Conservation (phyloP, 2,113 vertebrate genomes). For the Microtus oregoni region DNA sequence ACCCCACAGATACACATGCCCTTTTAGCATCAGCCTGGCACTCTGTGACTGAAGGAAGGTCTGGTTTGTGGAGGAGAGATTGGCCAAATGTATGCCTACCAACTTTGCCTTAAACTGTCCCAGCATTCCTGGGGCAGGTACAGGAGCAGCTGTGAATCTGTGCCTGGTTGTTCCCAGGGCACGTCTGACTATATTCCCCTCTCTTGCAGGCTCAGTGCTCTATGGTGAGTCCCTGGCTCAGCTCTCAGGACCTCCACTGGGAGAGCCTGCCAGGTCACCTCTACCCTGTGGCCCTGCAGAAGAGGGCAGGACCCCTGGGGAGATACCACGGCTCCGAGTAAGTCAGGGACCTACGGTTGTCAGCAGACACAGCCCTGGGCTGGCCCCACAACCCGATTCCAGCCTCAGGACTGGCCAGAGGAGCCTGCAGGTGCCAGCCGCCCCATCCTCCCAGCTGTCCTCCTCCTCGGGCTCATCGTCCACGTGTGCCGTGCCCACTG, state of each 20-base stretch:
- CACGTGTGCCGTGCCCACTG: slow-evolving; percentile 84
- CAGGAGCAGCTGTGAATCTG: not conserved
- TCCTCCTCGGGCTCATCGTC: slow-evolving; percentile 88
- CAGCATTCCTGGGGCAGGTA: not conserved
- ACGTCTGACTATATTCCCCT: not conserved
- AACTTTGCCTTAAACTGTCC: not conserved
- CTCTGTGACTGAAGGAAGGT: not conserved
- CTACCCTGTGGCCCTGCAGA: slow-evolving; percentile 72
- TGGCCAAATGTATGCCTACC: not conserved
- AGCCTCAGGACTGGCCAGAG: slow-evolving; percentile 53
- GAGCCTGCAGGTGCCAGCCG: slow-evolving; percentile 74
- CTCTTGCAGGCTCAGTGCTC: slow-evolving; percentile 77
- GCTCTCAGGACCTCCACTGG: slow-evolving; percentile 62
- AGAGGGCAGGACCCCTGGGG: slow-evolving; percentile 75
- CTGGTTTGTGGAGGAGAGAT: too few species aligned
- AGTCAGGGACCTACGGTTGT: slow-evolving; percentile 70
- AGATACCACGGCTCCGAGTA: slow-evolving; percentile 77
- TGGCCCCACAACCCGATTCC: slow-evolving; percentile 69
- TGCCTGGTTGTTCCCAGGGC: accelerated
- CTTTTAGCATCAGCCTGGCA: not conserved
- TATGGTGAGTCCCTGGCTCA: slow-evolving; percentile 77
- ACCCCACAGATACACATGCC: not conserved
- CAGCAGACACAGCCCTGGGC: slow-evolving; percentile 77
- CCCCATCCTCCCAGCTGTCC: slow-evolving; percentile 81
- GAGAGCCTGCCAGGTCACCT: slow-evolving; percentile 73